Evolutionary conservation across 2,797 vertebrate genomes (phyloP), one percentile per base, ranked within the genome.

Genomic region (Sparidentex hasta): DNA sequence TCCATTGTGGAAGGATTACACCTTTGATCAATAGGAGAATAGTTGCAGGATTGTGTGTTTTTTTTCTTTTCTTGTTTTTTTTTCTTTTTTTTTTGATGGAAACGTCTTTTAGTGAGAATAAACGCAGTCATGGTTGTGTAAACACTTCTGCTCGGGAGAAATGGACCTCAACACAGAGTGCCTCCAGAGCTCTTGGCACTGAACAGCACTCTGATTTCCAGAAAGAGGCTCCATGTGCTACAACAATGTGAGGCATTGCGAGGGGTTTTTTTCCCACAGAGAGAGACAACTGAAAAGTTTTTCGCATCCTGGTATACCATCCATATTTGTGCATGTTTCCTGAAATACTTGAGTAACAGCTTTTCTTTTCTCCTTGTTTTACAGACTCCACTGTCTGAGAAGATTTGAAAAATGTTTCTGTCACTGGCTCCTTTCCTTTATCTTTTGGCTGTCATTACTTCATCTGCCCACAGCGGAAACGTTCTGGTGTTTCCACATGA

Each of bases 401-500:
- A 71, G 56, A 74, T 52, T 43, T 58, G 8, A 85, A 62, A 62
- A 64, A 91, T 91, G 84, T 66, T 65, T 74, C 47, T 73, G 20
- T 54, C 57, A 20, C 5, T 54, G 48, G 41, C 44, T 62, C 56
- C 25, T 21, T 1, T 85, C 50, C 0, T 79, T 44, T 73, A 12
- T 64, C n/a, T 85, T 27, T n/a, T 82, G 33, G 38, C 38, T 27
- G 41, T 46, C 4, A 16, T 82, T 27, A 20, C 57, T 59, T 46
- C 76, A 23, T 14, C 54, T 14, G 12, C 65, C 27, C 29, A 59
- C 13, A 4, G 73, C 16, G 83, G 83, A 47, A 88, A 83, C 0
- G 41, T 88, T 62, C 47, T 90, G 65, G 84, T 93, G 3, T 83
- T 90, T 48, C 83, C 88, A 16, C 57, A 82, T 41, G 91, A 92